Evolutionary conservation across 2,888 invertebrate species (phyloP).

Genomic region (Papilio protenor): DNA sequence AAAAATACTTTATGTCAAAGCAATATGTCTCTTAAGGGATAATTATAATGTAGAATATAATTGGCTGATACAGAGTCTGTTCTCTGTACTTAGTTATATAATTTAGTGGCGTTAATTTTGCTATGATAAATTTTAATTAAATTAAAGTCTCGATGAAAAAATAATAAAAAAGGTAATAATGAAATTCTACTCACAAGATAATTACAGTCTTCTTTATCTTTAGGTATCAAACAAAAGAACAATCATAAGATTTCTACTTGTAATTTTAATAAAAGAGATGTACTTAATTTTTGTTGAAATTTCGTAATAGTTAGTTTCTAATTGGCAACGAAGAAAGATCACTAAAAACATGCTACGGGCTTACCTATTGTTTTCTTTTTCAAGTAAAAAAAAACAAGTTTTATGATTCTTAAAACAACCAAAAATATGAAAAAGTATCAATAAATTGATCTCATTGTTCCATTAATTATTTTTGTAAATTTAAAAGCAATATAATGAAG

Average conservation of each 20-base stretch:
- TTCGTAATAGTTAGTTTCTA: background rate
- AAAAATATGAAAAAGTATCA: background rate
- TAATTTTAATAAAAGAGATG: background rate
- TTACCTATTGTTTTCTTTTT: background rate
- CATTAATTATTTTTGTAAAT: background rate
- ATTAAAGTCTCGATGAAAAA: background rate
- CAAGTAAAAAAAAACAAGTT: background rate
- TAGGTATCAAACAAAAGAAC: background rate
- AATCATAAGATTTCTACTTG: background rate
- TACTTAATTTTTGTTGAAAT: background rate
- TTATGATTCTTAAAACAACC: too few relatives aligned
- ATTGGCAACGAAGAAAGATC: background rate
- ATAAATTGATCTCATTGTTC: background rate
- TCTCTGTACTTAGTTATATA: too few relatives aligned
- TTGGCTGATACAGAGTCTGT: too few relatives aligned
- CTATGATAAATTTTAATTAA: background rate
- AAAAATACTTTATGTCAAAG: background rate
- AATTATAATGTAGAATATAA: too few relatives aligned
- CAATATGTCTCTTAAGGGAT: background rate
- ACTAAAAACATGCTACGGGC: background rate
- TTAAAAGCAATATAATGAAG: background rate
- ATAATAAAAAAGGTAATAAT: background rate
- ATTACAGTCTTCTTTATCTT: background rate
- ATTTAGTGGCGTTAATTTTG: too few relatives aligned
- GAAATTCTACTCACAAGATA: background rate